These are phyloP conservation scores for Epizoanthus stellaris DNA, from an alignment of 92 coral and sea anemone genomes.

Conservation along the genomic window DNA sequence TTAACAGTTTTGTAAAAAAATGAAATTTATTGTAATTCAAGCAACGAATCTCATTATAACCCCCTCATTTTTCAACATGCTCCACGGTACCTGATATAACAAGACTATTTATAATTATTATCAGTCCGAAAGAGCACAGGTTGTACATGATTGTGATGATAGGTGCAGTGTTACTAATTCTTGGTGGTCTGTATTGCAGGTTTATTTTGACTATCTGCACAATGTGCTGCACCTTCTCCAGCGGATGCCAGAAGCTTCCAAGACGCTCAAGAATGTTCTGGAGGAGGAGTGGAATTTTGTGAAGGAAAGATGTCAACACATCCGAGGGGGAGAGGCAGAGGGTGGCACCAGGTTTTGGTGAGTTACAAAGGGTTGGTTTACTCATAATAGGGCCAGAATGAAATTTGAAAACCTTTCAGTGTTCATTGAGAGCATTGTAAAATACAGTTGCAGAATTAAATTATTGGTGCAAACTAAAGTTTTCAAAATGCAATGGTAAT, in stretches of 20 bases:
- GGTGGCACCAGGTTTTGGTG: conserved; percentile 97
- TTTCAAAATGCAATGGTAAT: neutral
- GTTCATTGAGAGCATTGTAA: neutral
- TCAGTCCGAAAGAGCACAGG: too few species aligned
- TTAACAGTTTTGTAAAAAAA: too few species aligned
- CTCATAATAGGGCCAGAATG: too few species aligned
- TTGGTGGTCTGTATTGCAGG: conserved; percentile 51
- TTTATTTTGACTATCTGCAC: conserved; percentile 95
- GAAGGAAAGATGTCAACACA: conserved; percentile 80
- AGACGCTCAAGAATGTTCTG: conserved; percentile 84
- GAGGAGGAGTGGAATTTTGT: conserved; percentile 98
- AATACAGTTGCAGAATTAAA: neutral
- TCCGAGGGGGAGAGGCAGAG: conserved; percentile 92
- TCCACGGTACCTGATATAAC: too few species aligned
- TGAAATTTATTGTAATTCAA: too few species aligned
- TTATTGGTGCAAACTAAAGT: neutral
- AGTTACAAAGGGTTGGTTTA: conserved; percentile 7
- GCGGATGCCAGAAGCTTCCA: conserved; percentile 92
- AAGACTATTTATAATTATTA: too few species aligned
- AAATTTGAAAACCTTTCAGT: too few species aligned
- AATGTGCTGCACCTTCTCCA: conserved; percentile 89
- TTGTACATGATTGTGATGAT: too few species aligned
- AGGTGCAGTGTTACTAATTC: too few species aligned
- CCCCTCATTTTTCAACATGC: too few species aligned
- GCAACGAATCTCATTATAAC: too few species aligned